Evolutionary conservation across 2,888 invertebrate genomes (phyloP).

Genomic region (Omphaloscelis lunosa): DNA sequence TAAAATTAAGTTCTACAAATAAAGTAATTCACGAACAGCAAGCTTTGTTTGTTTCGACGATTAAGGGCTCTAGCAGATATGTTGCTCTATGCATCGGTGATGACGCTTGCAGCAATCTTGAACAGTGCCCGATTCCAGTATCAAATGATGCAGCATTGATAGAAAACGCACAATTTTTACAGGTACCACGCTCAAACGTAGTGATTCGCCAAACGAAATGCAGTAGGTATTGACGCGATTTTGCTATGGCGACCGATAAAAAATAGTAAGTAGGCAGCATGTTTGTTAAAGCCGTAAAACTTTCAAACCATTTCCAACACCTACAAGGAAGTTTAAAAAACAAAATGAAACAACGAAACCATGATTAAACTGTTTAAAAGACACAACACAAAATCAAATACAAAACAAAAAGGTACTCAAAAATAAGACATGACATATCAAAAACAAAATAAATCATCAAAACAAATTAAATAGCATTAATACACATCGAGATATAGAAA

Average conservation of each 20-base stretch:
- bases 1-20: not conserved
- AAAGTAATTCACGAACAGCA: not conserved
- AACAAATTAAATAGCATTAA: not conserved
- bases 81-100: not conserved
- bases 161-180: not conserved
- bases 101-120: not conserved
- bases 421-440: not conserved
- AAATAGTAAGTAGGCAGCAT: not conserved
- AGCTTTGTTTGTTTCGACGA: not conserved
- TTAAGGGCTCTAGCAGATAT: not conserved
- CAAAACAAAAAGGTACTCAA: slow-evolving; percentile 8
- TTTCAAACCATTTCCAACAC: not conserved
- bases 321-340: not conserved
- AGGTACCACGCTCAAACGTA: not conserved
- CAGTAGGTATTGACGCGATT: too few species aligned
- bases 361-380: not conserved
- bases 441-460: not conserved
- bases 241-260: too few species aligned
- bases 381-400: not conserved
- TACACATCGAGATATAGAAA: not conserved
- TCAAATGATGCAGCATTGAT: too few species aligned
- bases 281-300: not conserved
- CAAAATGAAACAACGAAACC: not conserved
- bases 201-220: not conserved
- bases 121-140: too few species aligned